phyloP scores from a whole-genome alignment of 2,797 vertebrate species.

The Enteromius paludinosus region DNA sequence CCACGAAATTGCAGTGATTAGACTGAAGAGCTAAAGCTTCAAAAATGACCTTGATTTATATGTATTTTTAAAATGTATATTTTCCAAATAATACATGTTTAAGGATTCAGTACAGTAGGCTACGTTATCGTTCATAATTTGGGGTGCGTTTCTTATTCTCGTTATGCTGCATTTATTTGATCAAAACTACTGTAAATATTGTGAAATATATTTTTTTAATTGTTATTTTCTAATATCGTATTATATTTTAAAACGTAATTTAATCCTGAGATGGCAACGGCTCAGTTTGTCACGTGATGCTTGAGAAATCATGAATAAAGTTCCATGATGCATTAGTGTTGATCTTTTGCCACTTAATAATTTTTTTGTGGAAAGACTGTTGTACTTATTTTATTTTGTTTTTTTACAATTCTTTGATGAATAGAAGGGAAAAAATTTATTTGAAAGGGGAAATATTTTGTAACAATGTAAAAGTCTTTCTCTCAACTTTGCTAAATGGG shows the following conservation, averaged over 20 bases:
- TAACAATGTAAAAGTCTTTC: not conserved
- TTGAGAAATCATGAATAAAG: too few species aligned
- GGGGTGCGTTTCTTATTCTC: not conserved
- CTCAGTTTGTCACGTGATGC: too few species aligned
- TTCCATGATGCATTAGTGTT: not conserved
- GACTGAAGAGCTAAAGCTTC: not conserved
- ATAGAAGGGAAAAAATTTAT: not conserved
- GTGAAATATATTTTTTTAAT: not conserved
- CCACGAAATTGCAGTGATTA: too few species aligned
- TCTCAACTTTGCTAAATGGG: not conserved
- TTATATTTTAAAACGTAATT: not conserved
- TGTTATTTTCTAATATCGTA: not conserved
- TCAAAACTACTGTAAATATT: not conserved
- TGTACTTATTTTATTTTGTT: too few species aligned
- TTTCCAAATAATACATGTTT: not conserved
- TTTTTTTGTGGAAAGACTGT: not conserved
- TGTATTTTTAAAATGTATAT: not conserved
- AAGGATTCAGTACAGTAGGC: not conserved
- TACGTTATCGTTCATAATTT: not conserved
- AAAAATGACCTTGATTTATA: not conserved
- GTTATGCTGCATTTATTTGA: not conserved
- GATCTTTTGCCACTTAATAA: not conserved
- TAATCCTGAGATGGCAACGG: not conserved
- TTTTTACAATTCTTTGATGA: not conserved
- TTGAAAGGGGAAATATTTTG: not conserved